Conservation (phyloP, 35 echinoderm and acorn worm genomes). For the Ptychodera flava region DNA sequence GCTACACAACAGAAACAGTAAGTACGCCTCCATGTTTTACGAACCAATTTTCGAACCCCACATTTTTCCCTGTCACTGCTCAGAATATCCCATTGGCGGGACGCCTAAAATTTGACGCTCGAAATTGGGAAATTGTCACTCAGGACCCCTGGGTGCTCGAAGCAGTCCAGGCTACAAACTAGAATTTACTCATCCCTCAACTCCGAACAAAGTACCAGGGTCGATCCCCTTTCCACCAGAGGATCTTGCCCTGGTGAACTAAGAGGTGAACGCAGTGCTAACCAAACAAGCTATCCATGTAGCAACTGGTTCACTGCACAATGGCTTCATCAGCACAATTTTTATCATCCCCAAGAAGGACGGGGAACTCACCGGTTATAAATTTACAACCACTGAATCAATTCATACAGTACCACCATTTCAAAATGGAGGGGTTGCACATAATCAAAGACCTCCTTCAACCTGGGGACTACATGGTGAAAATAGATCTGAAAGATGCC, state of each 20-base stretch:
- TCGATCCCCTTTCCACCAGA: not conserved
- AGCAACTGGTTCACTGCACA: not conserved
- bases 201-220: not conserved
- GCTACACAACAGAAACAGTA: not conserved
- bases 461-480: constrained; percentile 14
- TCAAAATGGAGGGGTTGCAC: too few species aligned
- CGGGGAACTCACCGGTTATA: constrained; percentile 20
- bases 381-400: constrained; percentile 17
- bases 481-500: constrained; percentile 32
- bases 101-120: not conserved
- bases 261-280: constrained; percentile 15
- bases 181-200: constrained; percentile 4
- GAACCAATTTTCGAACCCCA: too few species aligned
- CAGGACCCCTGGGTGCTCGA: constrained; percentile 9
- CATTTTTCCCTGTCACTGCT: not conserved
- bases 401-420: constrained; percentile 5
- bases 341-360: constrained; percentile 24
- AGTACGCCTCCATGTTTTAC: too few species aligned
- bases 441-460: constrained; percentile 5
- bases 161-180: constrained; percentile 30
- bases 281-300: constrained; percentile 18
- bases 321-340: constrained; percentile 13
- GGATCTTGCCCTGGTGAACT: not conserved
- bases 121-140: too few species aligned
- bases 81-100: constrained; percentile 3